phyloP scores from a whole-genome alignment of 23 tunicate genomes.

The Styela clava region DNA sequence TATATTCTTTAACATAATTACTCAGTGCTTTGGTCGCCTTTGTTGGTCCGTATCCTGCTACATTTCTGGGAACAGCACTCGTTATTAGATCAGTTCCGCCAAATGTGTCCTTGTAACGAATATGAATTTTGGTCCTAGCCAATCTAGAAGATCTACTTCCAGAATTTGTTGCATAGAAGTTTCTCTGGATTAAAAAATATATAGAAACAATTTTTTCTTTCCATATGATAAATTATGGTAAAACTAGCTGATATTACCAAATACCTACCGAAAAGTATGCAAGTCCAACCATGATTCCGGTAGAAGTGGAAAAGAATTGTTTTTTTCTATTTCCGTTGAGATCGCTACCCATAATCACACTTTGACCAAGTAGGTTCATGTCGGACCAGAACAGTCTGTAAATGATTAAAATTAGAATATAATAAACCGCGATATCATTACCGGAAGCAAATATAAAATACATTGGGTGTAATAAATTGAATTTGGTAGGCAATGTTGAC shows the following conservation, averaged over 20 bases:
- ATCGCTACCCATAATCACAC: slow-evolving; percentile 8
- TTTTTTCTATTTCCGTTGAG: neutral
- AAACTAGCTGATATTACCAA: neutral
- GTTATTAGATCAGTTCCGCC: neutral
- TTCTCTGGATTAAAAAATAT: neutral
- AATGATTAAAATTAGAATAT: neutral
- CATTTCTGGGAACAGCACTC: neutral
- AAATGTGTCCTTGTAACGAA: neutral
- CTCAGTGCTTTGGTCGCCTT: neutral
- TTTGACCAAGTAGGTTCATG: neutral
- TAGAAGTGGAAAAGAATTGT: neutral
- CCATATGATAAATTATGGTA: neutral
- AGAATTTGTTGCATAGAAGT: neutral
- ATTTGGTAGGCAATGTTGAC: too few relatives aligned
- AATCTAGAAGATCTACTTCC: neutral
- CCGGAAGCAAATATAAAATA: neutral
- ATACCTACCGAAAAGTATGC: neutral
- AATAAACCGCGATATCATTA: neutral
- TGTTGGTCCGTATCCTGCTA: neutral
- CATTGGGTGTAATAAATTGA: neutral
- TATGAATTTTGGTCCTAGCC: neutral
- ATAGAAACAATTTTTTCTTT: neutral
- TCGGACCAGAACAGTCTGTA: slow-evolving; percentile 13
- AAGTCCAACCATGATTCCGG: neutral
- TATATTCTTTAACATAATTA: too few relatives aligned